phyloP scores from a whole-genome alignment of 2,888 invertebrate species.

The Mylabris sibirica region DNA sequence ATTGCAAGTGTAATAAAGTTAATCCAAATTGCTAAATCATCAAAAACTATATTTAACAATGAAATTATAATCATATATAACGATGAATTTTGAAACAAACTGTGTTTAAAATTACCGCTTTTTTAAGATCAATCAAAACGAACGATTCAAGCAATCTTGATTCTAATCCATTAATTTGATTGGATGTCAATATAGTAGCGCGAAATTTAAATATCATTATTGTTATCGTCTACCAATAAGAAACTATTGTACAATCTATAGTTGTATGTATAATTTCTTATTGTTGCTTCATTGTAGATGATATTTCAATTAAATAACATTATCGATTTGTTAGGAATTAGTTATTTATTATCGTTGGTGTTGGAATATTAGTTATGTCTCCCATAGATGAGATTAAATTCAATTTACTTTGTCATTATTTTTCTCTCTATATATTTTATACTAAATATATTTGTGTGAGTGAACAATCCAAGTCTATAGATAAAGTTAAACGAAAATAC shows the following conservation, averaged over 20 bases:
- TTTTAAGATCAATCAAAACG: not conserved
- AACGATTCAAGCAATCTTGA: not conserved
- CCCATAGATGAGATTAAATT: conserved; percentile 19
- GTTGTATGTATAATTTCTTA: too few species aligned
- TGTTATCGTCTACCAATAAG: too few species aligned
- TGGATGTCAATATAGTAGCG: not conserved
- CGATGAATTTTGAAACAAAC: not conserved
- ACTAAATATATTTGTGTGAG: not conserved
- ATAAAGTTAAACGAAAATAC: conserved; percentile 41
- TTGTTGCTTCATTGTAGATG: too few species aligned
- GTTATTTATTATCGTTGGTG: not conserved
- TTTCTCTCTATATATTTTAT: not conserved
- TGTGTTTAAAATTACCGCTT: not conserved
- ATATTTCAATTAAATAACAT: not conserved
- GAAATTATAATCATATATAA: too few species aligned
- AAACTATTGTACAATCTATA: too few species aligned
- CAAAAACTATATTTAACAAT: not conserved
- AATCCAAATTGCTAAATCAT: not conserved
- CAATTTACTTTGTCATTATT: conserved; percentile 31
- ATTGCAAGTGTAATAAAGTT: conserved; percentile 11
- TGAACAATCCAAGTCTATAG: conserved; percentile 29
- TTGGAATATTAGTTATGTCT: not conserved
- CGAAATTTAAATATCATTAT: not conserved
- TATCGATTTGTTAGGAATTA: not conserved
- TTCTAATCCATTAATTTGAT: not conserved